These are phyloP conservation scores for Steinernema khuongi DNA, from an alignment of 1,140 invertebrate species.

Conservation along the genomic window DNA sequence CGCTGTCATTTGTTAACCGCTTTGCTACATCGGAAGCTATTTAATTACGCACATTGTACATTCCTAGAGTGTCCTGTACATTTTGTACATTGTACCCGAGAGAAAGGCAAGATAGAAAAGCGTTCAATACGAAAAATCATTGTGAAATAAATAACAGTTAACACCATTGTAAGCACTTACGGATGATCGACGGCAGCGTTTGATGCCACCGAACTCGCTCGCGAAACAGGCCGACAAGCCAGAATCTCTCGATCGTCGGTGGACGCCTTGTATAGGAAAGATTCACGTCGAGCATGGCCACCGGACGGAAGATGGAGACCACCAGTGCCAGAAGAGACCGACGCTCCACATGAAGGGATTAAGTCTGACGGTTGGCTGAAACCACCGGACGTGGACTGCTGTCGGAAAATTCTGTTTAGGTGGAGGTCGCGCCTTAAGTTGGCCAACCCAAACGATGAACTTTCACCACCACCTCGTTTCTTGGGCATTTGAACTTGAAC, in stretches of 20 bases:
- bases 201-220: slow-evolving; percentile 52
- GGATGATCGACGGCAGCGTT: slow-evolving; percentile 14
- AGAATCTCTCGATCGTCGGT: slow-evolving; percentile 26
- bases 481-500: not conserved
- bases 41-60: too few species aligned
- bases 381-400: slow-evolving; percentile 4
- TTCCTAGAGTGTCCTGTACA: too few species aligned
- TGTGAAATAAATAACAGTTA: not conserved
- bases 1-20: too few species aligned
- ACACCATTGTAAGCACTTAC: slow-evolving; percentile 24
- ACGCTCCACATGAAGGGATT: not conserved
- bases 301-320: slow-evolving; percentile 2
- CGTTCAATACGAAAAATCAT: not conserved
- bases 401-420: not conserved
- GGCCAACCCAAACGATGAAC: not conserved
- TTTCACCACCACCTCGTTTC: not conserved
- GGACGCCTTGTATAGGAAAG: slow-evolving; percentile 47
- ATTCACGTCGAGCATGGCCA: slow-evolving; percentile 46
- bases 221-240: slow-evolving; percentile 45
- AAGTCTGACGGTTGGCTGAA: not conserved
- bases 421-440: not conserved
- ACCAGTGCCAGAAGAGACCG: not conserved
- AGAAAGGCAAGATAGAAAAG: slow-evolving; percentile 19
- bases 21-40: too few species aligned
- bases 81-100: too few species aligned